Evolutionary conservation across 92 coral and sea anemone genomes (phyloP).

Genomic region (Bergia puertoricense): DNA sequence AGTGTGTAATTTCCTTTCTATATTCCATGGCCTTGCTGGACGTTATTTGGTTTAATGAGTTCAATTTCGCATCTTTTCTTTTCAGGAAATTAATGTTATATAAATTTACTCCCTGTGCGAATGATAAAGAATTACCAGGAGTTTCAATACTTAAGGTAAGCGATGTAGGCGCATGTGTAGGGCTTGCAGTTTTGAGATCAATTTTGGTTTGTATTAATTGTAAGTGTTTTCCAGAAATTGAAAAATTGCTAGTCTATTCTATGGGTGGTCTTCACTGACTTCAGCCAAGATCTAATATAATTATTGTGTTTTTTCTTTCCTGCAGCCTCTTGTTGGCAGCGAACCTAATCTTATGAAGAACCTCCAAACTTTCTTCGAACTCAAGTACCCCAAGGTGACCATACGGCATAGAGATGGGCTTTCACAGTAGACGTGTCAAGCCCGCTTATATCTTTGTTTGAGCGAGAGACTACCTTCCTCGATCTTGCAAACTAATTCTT

Average conservation of each 20-base stretch:
- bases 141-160: conserved; percentile 85
- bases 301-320: neutral
- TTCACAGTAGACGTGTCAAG: conserved; percentile 11
- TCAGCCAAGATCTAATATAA: neutral
- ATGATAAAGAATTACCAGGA: conserved; percentile 79
- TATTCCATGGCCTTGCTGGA: neutral
- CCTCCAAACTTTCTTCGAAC: conserved; percentile 89
- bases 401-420: neutral
- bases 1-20: neutral
- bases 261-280: neutral
- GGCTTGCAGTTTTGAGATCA: neutral
- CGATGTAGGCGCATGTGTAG: neutral
- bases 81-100: conserved; percentile 74
- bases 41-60: neutral
- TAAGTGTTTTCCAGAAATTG: neutral
- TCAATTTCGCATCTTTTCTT: neutral
- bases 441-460: neutral
- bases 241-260: neutral
- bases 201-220: conserved; percentile 9
- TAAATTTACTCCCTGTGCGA: conserved; percentile 58
- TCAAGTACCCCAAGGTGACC: conserved; percentile 84
- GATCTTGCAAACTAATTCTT: neutral
- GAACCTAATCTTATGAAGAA: conserved; percentile 87
- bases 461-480: neutral
- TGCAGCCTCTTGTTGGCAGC: conserved; percentile 92